Conservation (phyloP, 2,888 invertebrate species). For the Apotomis turbidana region DNA sequence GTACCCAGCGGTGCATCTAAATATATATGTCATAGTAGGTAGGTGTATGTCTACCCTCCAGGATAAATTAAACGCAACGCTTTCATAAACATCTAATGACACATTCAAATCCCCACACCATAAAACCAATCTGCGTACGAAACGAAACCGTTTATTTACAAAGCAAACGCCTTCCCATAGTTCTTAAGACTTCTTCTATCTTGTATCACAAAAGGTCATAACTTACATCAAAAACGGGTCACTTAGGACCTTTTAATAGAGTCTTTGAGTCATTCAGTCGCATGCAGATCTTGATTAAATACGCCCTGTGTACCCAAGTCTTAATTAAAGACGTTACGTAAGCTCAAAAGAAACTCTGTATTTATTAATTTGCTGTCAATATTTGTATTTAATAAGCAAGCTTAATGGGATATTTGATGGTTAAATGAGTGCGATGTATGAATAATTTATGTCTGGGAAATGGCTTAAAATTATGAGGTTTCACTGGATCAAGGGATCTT, state of each 20-base stretch:
- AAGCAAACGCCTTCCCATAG: constrained; percentile 60
- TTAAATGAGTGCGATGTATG: constrained; percentile 37
- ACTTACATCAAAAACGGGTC: background rate
- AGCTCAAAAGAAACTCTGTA: constrained; percentile 45
- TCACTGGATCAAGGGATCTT: no score
- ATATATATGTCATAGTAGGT: no score
- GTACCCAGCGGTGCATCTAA: no score
- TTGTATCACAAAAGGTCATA: background rate
- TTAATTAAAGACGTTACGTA: constrained; percentile 35
- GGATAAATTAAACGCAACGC: constrained; percentile 20
- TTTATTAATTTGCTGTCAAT: constrained; percentile 80
- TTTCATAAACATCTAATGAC: constrained; percentile 30
- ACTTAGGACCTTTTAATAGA: constrained; percentile 3
- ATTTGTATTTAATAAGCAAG: constrained; percentile 78
- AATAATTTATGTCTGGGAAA: constrained; percentile 8
- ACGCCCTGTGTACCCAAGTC: constrained; percentile 50
- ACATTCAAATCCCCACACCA: constrained; percentile 24
- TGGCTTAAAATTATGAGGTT: background rate
- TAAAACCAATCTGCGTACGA: constrained; percentile 46
- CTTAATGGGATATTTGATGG: constrained; percentile 54
- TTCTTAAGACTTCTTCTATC: constrained; percentile 71
- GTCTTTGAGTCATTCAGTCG: constrained; percentile 72
- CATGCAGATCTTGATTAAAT: constrained; percentile 75
- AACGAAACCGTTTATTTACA: constrained; percentile 58
- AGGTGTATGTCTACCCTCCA: constrained; percentile 7